Percentiles rank a stretch among this genome's conserved stretches.
Evolutionary conservation across 2,797 vertebrate genomes (phyloP).

Genomic region (Sciurus vulgaris): DNA sequence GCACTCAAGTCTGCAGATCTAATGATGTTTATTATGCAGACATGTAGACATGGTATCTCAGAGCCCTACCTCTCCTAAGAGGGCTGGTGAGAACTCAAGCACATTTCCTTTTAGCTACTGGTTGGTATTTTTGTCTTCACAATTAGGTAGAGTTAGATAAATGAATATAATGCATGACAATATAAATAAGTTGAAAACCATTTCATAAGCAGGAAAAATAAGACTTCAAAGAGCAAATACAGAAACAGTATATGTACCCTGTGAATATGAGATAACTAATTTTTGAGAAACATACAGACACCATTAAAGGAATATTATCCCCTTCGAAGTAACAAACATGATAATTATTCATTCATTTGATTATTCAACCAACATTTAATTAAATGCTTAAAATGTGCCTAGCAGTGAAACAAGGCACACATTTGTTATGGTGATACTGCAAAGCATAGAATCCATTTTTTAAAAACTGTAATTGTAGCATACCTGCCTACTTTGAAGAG

Average conservation of each 20-base stretch:
- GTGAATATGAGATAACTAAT: not conserved
- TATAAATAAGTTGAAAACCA: not conserved
- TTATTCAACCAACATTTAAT: not conserved
- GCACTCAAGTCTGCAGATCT: not conserved
- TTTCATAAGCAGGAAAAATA: not conserved
- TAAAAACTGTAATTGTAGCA: not conserved
- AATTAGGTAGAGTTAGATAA: slow-evolving; percentile 7
- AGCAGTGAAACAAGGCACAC: not conserved
- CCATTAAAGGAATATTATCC: not conserved
- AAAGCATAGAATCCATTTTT: not conserved
- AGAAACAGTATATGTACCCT: not conserved
- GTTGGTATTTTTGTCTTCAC: not conserved
- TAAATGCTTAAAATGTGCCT: not conserved
- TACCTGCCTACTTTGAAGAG: not conserved
- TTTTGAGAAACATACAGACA: not conserved
- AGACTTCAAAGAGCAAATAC: not conserved
- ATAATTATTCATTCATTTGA: not conserved
- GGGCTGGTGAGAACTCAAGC: not conserved
- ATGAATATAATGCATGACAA: not conserved
- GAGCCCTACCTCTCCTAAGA: not conserved
- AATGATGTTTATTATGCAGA: not conserved
- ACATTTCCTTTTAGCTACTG: not conserved
- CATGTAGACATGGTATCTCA: not conserved
- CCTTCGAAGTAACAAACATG: slow-evolving; percentile 13
- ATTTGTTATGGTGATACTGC: not conserved